Evolutionary conservation across 2,888 invertebrate genomes (phyloP).

Genomic region (Ormyrus thymus): DNA sequence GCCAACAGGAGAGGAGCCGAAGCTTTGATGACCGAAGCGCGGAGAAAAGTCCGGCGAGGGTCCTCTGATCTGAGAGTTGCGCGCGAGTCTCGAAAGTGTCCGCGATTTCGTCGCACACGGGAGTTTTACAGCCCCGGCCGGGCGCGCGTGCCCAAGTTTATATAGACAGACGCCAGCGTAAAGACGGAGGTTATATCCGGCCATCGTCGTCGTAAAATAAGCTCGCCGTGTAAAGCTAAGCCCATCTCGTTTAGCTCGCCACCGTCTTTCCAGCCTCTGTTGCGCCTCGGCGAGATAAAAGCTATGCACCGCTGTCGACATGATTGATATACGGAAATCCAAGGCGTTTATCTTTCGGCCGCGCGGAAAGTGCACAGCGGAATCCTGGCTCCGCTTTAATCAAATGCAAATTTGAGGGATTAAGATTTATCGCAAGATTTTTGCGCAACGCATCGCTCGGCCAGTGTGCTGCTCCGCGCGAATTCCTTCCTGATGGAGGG

Average conservation of each 20-base stretch:
- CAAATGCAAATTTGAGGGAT: constrained; percentile 52
- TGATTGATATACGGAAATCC: constrained; percentile 57
- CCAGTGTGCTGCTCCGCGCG: neutral
- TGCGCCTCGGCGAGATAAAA: constrained; percentile 49
- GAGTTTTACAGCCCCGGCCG: constrained; percentile 27
- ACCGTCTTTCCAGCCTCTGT: neutral
- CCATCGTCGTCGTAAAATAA: constrained; percentile 59
- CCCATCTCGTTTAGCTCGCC: constrained; percentile 50
- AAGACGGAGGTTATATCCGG: constrained; percentile 54
- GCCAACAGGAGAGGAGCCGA: neutral
- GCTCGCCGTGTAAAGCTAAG: constrained; percentile 55
- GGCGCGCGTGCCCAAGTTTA: constrained; percentile 14
- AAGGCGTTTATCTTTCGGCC: constrained; percentile 51
- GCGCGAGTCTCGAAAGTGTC: constrained; percentile 16
- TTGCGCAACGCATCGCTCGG: neutral
- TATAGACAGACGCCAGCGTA: constrained; percentile 8
- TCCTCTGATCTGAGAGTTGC: too few relatives aligned
- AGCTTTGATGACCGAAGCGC: neutral
- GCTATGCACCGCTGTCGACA: constrained; percentile 46
- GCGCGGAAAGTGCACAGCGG: constrained; percentile 17
- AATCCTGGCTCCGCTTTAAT: constrained; percentile 42
- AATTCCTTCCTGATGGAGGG: neutral
- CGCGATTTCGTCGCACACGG: neutral
- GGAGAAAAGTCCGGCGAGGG: too few relatives aligned
- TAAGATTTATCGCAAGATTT: constrained; percentile 40